Evolutionary conservation across 2,888 invertebrate genomes (phyloP), one percentile per base, ranked within the genome.

Genomic region (Strigamia crassipes): DNA sequence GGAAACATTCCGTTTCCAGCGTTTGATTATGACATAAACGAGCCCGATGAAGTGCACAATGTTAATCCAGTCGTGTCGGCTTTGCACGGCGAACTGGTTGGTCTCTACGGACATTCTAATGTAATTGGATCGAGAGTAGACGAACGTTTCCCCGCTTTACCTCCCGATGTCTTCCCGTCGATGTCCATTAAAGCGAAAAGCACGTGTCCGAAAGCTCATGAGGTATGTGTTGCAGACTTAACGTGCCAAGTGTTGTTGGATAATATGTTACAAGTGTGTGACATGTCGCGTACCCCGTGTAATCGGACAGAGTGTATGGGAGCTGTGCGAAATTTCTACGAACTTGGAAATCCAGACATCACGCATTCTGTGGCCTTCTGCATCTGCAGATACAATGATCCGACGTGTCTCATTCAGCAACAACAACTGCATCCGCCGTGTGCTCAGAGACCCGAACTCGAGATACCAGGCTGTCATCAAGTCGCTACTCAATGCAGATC

Each of bases 341-440:
- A 77, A 13, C 61, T 82, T n/a, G 83, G 83, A 18, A 83, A 83
- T 81, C 83, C 81, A 1, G 78, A 81, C 12, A 82, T 79, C 56
- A 82, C 82, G 0, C 77, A 31, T 13, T 77, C 81, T 13, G 82
- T 82, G 15, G 83, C 83, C 38, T 82, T 83, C 61, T 83, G 83
- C 80, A 83, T 78, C 27, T 83, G 83, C 82, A 82, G 82, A 82
- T 78, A 93, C 89, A 93, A 93, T 85, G 92, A 94, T 87, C 95
- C 95, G 87, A 92, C 93, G 84, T 96, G 96, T 89, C 92, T 95
- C 90, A 91, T 94, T 86, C 95, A 96, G 83, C 95, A 96, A 89
- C 94, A 96, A 88, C 93, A 94, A 87, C 91, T 96, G 84, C 96
- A 96, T 88, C 96, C 96, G 10, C 92, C 93, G 78, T 96, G 96